Evolutionary conservation across 2,113 vertebrate genomes (phyloP).

Genomic region (Pelusios castaneus): DNA sequence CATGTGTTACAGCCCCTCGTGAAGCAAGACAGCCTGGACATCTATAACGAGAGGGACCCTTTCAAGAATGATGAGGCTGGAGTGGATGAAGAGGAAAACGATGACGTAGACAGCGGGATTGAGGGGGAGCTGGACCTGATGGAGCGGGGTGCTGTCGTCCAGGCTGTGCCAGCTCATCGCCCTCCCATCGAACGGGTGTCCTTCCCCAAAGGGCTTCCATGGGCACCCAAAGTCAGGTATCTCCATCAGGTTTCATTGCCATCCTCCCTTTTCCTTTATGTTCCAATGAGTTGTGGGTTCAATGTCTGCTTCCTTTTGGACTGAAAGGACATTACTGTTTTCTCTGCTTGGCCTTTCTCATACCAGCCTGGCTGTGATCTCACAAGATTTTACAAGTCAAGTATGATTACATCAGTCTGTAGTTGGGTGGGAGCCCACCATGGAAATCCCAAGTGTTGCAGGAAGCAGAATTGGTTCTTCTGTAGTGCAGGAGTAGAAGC

Average conservation of each 20-base stretch:
- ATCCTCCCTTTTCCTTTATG: accelerated
- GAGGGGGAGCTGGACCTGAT: conserved; percentile 92
- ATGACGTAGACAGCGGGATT: conserved; percentile 84
- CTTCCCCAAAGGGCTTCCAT: conserved; percentile 95
- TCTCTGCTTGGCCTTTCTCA: background rate
- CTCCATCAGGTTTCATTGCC: background rate
- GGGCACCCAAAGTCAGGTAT: conserved; percentile 98
- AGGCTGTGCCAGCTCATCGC: conserved; percentile 67
- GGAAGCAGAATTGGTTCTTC: background rate
- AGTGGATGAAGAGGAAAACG: conserved; percentile 88
- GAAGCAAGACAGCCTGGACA: conserved; percentile 96
- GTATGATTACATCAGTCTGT: accelerated
- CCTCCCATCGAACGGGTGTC: conserved; percentile 83
- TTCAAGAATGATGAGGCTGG: conserved; percentile 93
- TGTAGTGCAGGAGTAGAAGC: background rate
- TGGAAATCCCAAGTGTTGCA: background rate
- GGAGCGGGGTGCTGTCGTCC: conserved; percentile 87
- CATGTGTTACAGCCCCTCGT: conserved; percentile 83
- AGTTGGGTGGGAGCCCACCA: accelerated
- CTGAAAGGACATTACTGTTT: background rate
- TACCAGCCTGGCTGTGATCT: background rate
- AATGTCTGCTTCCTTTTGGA: background rate
- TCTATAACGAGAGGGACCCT: conserved; percentile 95
- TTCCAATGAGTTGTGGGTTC: background rate
- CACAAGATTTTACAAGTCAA: background rate